These are phyloP conservation scores for Petrocephalus microphthalmus DNA, from an alignment of 2,113 vertebrate species.

Conservation along the genomic window DNA sequence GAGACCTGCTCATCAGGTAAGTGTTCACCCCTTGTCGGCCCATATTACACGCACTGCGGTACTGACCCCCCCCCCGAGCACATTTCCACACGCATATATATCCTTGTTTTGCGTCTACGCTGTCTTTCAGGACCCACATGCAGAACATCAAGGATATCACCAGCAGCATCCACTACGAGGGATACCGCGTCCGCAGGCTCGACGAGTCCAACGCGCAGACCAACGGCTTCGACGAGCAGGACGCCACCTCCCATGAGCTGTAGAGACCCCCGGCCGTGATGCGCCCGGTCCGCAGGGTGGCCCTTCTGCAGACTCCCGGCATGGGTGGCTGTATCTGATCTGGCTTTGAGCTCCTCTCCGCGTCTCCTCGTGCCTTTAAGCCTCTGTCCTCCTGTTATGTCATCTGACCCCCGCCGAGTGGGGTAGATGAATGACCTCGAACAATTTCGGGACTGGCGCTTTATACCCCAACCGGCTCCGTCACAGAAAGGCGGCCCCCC, in stretches of 20 bases:
- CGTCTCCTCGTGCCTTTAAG: neutral
- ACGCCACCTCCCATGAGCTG: slow-evolving; percentile 77
- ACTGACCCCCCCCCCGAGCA: neutral
- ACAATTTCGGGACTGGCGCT: neutral
- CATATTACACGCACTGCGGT: neutral
- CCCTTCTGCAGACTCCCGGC: neutral
- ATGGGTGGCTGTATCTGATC: neutral
- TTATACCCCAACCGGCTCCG: neutral
- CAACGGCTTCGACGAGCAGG: slow-evolving; percentile 74
- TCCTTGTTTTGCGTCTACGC: neutral
- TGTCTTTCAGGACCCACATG: slow-evolving; percentile 85
- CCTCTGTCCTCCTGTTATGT: neutral
- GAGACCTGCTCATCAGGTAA: slow-evolving; percentile 96
- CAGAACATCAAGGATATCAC: slow-evolving; percentile 99
- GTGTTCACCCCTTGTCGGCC: neutral
- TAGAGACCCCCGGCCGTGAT: slow-evolving; percentile 48
- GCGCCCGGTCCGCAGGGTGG: neutral
- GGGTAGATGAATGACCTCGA: neutral
- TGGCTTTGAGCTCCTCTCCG: neutral
- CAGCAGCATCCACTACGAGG: slow-evolving; percentile 96
- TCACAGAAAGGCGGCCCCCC: neutral
- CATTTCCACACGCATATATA: neutral
- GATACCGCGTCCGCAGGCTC: slow-evolving; percentile 89
- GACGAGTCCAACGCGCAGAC: slow-evolving; percentile 78
- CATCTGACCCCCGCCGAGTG: neutral